Evolutionary conservation across 2,113 vertebrate genomes (phyloP).

Genomic region (Brienomyrus longianalis): DNA sequence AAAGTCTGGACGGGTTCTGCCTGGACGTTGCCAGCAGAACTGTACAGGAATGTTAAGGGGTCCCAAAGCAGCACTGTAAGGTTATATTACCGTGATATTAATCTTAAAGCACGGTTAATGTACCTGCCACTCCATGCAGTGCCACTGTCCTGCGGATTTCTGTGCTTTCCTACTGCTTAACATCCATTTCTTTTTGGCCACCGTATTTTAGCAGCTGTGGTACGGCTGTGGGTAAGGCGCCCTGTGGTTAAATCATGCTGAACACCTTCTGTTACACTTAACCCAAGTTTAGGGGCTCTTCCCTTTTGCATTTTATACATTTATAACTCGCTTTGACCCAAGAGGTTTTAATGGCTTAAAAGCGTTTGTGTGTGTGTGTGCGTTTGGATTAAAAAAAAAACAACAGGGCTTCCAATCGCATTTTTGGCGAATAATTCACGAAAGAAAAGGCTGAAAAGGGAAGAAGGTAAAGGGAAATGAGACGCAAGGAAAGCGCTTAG

Average conservation of each 20-base stretch:
- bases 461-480: not conserved
- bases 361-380: not conserved
- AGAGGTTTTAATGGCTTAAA: not conserved
- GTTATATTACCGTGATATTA: not conserved
- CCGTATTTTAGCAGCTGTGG: not conserved
- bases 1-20: not conserved
- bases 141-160: not conserved
- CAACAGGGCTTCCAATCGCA: not conserved
- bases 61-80: not conserved
- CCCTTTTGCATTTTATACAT: not conserved
- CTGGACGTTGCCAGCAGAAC: not conserved
- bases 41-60: not conserved
- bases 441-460: not conserved
- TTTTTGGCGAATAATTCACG: not conserved
- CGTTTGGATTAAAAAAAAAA: not conserved
- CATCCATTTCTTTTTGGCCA: not conserved
- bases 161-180: not conserved
- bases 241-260: not conserved
- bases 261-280: not conserved
- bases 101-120: not conserved
- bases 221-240: not conserved
- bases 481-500: not conserved
- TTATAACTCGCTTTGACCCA: not conserved
- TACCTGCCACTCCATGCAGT: not conserved
- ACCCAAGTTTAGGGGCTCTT: not conserved